These are phyloP conservation scores for Aricia artaxerxes DNA, from an alignment of 2,888 invertebrate genomes.

Conservation along the genomic window DNA sequence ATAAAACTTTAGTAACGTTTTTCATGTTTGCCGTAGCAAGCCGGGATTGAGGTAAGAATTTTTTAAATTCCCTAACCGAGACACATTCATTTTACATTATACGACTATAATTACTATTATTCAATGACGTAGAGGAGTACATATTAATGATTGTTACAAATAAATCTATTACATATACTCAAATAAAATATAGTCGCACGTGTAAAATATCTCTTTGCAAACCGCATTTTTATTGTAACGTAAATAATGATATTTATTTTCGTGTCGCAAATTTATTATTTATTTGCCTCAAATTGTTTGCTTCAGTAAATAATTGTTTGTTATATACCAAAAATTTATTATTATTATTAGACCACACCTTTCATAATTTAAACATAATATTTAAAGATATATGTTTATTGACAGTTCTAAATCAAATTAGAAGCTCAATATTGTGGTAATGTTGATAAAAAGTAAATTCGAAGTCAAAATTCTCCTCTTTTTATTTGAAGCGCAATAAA, in stretches of 20 bases:
- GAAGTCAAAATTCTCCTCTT: neutral
- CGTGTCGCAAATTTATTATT: no score
- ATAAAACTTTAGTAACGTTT: conserved; percentile 16
- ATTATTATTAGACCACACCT: no score
- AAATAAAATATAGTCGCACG: no score
- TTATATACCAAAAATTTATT: no score
- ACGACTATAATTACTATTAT: neutral
- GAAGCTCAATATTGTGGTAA: neutral
- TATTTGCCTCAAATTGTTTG: no score
- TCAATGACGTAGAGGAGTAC: neutral
- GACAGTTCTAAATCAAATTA: neutral
- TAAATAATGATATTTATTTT: no score
- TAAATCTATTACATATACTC: no score
- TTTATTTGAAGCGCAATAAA: neutral
- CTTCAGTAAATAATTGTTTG: no score
- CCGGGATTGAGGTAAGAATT: conserved; percentile 14
- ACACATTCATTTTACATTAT: neutral
- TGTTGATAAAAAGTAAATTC: neutral
- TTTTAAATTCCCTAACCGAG: neutral
- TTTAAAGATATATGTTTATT: no score
- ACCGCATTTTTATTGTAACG: no score
- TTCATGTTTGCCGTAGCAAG: conserved; percentile 15
- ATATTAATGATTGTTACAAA: neutral
- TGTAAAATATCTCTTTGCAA: no score
- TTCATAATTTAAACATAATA: no score